Percentiles rank a stretch among this genome's conserved stretches.
phyloP scores from a whole-genome alignment of 2,113 vertebrate genomes.

The Cyrtonyx montezumae region DNA sequence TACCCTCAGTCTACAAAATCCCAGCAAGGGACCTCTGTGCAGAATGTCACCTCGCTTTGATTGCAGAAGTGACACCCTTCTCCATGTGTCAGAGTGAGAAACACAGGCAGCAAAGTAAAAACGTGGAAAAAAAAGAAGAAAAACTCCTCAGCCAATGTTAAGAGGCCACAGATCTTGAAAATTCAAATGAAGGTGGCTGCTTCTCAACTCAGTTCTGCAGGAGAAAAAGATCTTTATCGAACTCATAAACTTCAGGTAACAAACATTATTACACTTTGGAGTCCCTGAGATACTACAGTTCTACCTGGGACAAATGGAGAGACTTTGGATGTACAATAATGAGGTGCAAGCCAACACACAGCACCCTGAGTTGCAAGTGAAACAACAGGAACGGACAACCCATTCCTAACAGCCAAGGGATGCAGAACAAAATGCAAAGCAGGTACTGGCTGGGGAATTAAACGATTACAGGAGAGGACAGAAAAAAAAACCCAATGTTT shows the following conservation, averaged over 20 bases:
- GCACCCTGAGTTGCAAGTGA: constrained; percentile 43
- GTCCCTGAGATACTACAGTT: constrained; percentile 56
- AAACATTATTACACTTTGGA: neutral
- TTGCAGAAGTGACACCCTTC: neutral
- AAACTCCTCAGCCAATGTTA: neutral
- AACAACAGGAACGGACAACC: neutral
- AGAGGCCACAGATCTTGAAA: neutral
- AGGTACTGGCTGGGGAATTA: neutral
- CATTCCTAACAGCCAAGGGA: neutral
- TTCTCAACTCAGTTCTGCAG: neutral
- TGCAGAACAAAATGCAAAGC: neutral
- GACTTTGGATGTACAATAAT: neutral
- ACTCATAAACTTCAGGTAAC: constrained; percentile 25
- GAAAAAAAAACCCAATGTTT: neutral
- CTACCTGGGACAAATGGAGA: neutral
- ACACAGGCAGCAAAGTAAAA: neutral
- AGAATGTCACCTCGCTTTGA: neutral
- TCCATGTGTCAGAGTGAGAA: neutral
- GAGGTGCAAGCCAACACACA: constrained; percentile 5
- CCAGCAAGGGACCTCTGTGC: neutral
- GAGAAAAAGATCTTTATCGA: neutral
- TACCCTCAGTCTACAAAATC: neutral
- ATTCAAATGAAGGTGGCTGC: neutral
- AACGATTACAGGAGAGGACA: neutral
- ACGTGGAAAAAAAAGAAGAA: neutral